Conservation (phyloP, 1,140 invertebrate species). For the Pseudobourletiella spinata region DNA sequence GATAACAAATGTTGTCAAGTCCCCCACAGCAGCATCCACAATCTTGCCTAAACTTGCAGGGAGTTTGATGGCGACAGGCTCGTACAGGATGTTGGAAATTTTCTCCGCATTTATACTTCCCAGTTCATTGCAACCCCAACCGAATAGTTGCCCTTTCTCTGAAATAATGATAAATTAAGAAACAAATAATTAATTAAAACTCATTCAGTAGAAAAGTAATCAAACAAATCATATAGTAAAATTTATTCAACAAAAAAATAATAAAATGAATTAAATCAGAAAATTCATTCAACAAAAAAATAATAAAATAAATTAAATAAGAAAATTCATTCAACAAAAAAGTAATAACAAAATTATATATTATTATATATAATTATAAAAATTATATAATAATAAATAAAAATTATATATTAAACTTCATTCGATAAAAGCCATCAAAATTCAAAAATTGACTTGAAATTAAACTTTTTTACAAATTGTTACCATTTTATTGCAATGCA, state of each 20-base stretch:
- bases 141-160: slow-evolving; percentile 89
- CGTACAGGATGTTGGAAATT: slow-evolving; percentile 41
- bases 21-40: slow-evolving; percentile 70
- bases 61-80: slow-evolving; percentile 56
- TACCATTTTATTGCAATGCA: not conserved
- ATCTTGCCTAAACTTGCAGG: slow-evolving; percentile 61
- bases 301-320: too few relatives aligned
- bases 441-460: too few relatives aligned
- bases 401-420: too few relatives aligned
- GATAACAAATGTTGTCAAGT: slow-evolving; percentile 72
- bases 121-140: slow-evolving; percentile 96
- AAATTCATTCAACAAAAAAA: too few relatives aligned
- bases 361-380: not conserved
- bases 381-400: slow-evolving; percentile 7
- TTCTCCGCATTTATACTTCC: slow-evolving; percentile 55
- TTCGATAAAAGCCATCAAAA: too few relatives aligned
- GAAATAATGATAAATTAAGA: too few relatives aligned
- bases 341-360: slow-evolving; percentile 37
- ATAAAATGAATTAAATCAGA: too few relatives aligned
- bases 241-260: too few relatives aligned
- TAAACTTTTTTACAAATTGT: not conserved
- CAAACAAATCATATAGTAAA: too few relatives aligned
- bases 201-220: too few relatives aligned
- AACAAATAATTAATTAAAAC: too few relatives aligned
- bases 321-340: too few relatives aligned